A percentile compares a stretch with the other conserved stretches of the same genome.
Conservation (phyloP, 2,888 invertebrate species). For the Dermolepida albohirtum region DNA sequence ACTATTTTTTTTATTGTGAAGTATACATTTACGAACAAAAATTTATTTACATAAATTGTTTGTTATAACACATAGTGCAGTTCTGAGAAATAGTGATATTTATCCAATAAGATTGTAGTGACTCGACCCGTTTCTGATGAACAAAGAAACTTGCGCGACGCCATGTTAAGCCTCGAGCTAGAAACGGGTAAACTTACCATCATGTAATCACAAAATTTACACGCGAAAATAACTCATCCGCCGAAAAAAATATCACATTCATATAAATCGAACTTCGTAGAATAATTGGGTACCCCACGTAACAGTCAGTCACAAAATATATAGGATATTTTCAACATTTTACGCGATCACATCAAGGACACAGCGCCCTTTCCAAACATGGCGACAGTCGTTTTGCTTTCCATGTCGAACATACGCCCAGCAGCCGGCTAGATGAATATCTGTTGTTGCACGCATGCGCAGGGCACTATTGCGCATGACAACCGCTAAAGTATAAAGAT, state of each 20-base stretch:
- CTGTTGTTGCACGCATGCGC: slow-evolving; percentile 50
- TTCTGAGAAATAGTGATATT: neutral
- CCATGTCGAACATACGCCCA: slow-evolving; percentile 54
- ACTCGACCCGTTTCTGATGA: slow-evolving; percentile 27
- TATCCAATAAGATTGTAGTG: slow-evolving; percentile 11
- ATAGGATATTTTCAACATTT: slow-evolving; percentile 68
- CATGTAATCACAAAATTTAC: slow-evolving; percentile 76
- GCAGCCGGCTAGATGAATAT: slow-evolving; percentile 52
- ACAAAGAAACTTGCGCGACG: slow-evolving; percentile 58
- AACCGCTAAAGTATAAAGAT: slow-evolving; percentile 41
- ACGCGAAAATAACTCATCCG: slow-evolving; percentile 70
- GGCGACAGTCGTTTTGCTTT: slow-evolving; percentile 66
- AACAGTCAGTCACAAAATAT: slow-evolving; percentile 66
- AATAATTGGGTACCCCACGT: slow-evolving; percentile 70
- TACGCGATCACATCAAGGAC: slow-evolving; percentile 64
- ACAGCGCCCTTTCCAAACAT: slow-evolving; percentile 67
- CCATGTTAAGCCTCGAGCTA: slow-evolving; percentile 66
- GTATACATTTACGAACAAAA: slow-evolving; percentile 34
- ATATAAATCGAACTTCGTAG: slow-evolving; percentile 64
- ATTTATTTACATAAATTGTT: slow-evolving; percentile 27
- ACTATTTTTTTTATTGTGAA: slow-evolving; percentile 33
- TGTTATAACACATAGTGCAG: neutral
- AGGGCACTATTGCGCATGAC: slow-evolving; percentile 47
- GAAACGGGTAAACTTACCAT: slow-evolving; percentile 71
- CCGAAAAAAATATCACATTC: slow-evolving; percentile 64